These are phyloP conservation scores for Tenrec ecaudatus DNA, from an alignment of 2,113 vertebrate species.

Conservation along the genomic window DNA sequence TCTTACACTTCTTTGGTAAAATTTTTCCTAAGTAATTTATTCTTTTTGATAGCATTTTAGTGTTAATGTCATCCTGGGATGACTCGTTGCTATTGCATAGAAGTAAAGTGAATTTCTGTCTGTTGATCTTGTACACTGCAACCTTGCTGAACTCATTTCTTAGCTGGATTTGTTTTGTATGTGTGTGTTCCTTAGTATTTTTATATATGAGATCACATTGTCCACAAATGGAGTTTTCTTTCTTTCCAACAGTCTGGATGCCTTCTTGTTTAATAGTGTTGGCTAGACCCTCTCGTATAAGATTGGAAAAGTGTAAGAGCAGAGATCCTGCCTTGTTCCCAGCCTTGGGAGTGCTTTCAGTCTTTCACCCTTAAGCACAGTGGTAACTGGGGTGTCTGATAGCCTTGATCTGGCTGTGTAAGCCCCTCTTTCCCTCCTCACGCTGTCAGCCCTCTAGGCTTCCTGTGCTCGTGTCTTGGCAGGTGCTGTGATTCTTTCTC, in stretches of 20 bases:
- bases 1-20: neutral
- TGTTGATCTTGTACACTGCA: slow-evolving; percentile 3
- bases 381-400: neutral
- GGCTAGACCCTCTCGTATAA: neutral
- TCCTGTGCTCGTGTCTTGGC: slow-evolving; percentile 20
- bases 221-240: neutral
- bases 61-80: slow-evolving; percentile 35
- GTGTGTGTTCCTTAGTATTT: neutral
- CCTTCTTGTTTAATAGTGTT: slow-evolving; percentile 29
- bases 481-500: neutral
- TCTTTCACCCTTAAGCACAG: neutral
- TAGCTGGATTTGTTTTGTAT: neutral
- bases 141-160: slow-evolving; percentile 27
- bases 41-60: neutral
- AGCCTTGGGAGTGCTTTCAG: neutral
- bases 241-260: slow-evolving; percentile 19
- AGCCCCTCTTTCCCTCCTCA: neutral
- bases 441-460: neutral
- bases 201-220: neutral
- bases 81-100: neutral
- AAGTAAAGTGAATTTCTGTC: slow-evolving; percentile 3
- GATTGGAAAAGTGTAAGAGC: neutral
- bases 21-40: slow-evolving; percentile 18
- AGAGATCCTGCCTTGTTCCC: neutral
- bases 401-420: neutral